phyloP scores from a whole-genome alignment of 2,113 vertebrate genomes.

The Apeltes quadracus region DNA sequence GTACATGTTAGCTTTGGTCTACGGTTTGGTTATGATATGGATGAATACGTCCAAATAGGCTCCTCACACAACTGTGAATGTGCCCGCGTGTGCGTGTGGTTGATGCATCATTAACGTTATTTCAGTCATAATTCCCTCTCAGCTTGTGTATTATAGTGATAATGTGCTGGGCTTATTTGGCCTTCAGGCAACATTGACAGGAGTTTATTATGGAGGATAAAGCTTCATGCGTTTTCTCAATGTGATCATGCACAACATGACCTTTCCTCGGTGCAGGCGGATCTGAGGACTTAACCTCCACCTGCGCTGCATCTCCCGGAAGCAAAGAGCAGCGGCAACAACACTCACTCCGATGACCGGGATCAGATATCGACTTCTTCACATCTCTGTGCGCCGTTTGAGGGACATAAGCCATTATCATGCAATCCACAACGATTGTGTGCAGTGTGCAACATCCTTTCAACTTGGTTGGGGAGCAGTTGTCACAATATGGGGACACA shows the following conservation, averaged over 20 bases:
- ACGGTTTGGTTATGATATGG: neutral
- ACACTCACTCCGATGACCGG: neutral
- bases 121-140: conserved; percentile 25
- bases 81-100: too few species aligned
- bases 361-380: neutral
- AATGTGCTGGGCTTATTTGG: conserved; percentile 30
- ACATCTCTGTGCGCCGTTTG: neutral
- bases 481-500: neutral
- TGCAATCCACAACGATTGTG: neutral
- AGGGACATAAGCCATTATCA: too few species aligned
- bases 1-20: neutral
- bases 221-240: conserved; percentile 5
- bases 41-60: neutral
- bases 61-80: neutral
- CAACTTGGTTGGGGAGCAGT: neutral
- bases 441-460: neutral
- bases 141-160: conserved; percentile 35
- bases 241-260: conserved; percentile 40
- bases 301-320: conserved; percentile 27
- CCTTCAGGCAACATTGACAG: conserved; percentile 27
- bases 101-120: too few species aligned
- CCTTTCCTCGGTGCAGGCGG: conserved; percentile 19
- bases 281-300: conserved; percentile 24
- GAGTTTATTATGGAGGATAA: conserved; percentile 27
- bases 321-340: conserved; percentile 3